phyloP scores from a whole-genome alignment of 1,140 invertebrate species.

The Rhyacophila brunnea region DNA sequence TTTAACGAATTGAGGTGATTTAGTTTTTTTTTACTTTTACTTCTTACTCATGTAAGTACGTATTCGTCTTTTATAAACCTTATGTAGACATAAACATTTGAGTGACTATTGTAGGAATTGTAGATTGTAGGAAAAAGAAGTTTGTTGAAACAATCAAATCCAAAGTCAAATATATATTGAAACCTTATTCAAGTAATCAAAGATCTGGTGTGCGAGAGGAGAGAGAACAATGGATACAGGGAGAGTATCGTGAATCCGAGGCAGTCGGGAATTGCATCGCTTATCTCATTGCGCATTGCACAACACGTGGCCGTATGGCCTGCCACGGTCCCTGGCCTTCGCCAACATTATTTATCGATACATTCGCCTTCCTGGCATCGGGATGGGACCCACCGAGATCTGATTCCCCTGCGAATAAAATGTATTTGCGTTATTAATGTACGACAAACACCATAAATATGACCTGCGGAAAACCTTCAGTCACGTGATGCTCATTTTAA shows the following conservation, averaged over 20 bases:
- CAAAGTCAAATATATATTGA: too few relatives aligned
- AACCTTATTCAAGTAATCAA: too few relatives aligned
- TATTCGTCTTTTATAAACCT: too few relatives aligned
- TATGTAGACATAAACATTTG: too few relatives aligned
- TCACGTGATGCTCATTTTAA: neutral
- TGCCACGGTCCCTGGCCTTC: neutral
- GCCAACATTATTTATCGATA: slow-evolving; percentile 14
- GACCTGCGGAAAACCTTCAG: neutral
- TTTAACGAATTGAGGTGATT: too few relatives aligned
- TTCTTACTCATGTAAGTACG: too few relatives aligned
- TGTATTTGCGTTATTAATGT: slow-evolving; percentile 28
- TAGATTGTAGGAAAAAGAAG: too few relatives aligned
- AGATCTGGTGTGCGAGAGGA: too few relatives aligned
- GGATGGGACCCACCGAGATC: slow-evolving; percentile 8
- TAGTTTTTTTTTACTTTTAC: too few relatives aligned
- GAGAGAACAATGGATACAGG: slow-evolving; percentile 4
- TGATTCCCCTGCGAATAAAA: slow-evolving; percentile 17
- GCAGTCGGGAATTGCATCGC: slow-evolving; percentile 4
- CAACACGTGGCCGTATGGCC: neutral
- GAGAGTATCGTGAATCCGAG: slow-evolving; percentile 6
- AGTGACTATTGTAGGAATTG: too few relatives aligned
- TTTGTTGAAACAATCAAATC: too few relatives aligned
- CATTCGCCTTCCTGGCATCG: slow-evolving; percentile 15
- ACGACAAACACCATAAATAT: slow-evolving; percentile 7
- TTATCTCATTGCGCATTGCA: slow-evolving; percentile 1